These are phyloP conservation scores for Nephrocerus scutellatus DNA, from an alignment of 2,888 invertebrate species.

Conservation along the genomic window DNA sequence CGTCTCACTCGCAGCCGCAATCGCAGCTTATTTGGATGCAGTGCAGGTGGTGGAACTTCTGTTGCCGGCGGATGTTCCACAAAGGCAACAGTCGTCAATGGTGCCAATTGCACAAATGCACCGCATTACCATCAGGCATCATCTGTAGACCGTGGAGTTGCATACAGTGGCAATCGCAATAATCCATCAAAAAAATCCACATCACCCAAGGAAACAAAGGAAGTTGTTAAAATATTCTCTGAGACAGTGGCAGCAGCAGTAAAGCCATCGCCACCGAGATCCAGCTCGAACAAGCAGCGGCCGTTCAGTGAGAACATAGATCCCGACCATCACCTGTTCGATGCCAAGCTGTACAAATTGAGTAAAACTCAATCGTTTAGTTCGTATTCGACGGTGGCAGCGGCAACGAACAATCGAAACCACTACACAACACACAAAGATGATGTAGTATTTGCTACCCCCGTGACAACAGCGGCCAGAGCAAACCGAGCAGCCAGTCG, in stretches of 20 bases:
- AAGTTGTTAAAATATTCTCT: constrained; percentile 28
- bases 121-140: constrained; percentile 39
- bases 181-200: constrained; percentile 32
- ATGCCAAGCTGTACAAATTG: constrained; percentile 36
- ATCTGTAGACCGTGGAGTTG: constrained; percentile 31
- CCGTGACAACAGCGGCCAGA: not conserved
- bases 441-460: constrained; percentile 4
- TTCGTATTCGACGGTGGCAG: constrained; percentile 24
- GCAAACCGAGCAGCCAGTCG: not conserved
- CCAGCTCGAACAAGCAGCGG: constrained; percentile 35
- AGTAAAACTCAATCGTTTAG: constrained; percentile 45
- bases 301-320: constrained; percentile 44
- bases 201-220: constrained; percentile 26
- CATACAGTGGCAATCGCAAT: constrained; percentile 22
- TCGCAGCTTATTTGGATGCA: constrained; percentile 42
- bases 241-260: constrained; percentile 20
- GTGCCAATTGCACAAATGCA: constrained; percentile 40
- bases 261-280: constrained; percentile 22
- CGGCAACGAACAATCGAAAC: constrained; percentile 14
- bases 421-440: constrained; percentile 21
- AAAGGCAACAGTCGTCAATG: constrained; percentile 34
- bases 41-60: constrained; percentile 18
- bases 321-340: constrained; percentile 27
- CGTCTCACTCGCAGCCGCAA: constrained; percentile 56
- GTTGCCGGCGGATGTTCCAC: not conserved